Base-by-base conservation (phyloP, 2,888 invertebrate species). In the Aleiodes leptofemur region DNA sequence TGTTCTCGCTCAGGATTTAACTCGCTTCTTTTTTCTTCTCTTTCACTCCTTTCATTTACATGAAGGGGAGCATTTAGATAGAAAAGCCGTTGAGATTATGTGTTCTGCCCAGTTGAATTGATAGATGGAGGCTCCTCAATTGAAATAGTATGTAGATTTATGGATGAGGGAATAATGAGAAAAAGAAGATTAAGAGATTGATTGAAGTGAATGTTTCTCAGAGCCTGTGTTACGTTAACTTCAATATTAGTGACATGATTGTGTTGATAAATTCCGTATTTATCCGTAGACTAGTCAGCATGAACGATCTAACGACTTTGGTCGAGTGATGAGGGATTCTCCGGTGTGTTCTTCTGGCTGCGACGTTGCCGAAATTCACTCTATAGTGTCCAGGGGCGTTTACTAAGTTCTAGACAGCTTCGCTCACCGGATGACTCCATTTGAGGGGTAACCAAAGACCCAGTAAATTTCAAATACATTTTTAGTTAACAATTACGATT, bases 161-260 rank as follows among this genome's bases (percentile, higher is more conserved):
- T 57, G 57, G 29, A 29, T 11, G 31, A 34, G 57, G 9, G 11
- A 57, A 9, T 29, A 13, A n/a, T 2, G 34, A 14, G n/a, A 16
- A 38, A 61, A 38, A 38, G 2, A 38, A 69, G 56, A 13, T 56
- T 56, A 57, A 69, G n/a, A 13, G 13, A 23, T n/a, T 56, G 56
- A 43, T 64, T 64, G 64, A 16, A 43, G 4, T 11, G 38, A 64
- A 34, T 43, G 23, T 43, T 38, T 13, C 43, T 8, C 14, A 6
- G 16, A 38, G 64, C 11, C 1, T 14, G 64, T 43, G 29, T 23
- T 14, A 0, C 5, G 16, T 11, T 56, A 43, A 57, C 31, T 23
- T 50, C 43, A 55, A 48, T 43, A 29, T 69, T 69, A 38, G 34
- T 16, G 55, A 14, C 29, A 70, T 70, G 43, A 70, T 70, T 57